These are phyloP conservation scores for Romanogobio albipinnatus DNA, from an alignment of 2,113 vertebrate species.

Conservation along the genomic window DNA sequence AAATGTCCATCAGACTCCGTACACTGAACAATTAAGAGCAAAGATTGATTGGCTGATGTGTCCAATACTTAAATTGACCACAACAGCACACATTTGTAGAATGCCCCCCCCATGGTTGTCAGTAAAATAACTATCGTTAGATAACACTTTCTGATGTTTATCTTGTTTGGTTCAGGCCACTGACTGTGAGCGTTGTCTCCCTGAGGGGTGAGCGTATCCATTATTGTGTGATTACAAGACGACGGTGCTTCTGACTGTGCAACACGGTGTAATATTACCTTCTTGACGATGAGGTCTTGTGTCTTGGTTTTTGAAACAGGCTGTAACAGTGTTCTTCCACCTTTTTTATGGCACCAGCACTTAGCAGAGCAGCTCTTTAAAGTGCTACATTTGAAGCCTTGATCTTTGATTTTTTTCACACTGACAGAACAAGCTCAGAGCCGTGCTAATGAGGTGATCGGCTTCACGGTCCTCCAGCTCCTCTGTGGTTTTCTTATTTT, in stretches of 20 bases:
- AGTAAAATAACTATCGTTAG: slow-evolving; percentile 1
- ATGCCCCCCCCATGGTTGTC: neutral
- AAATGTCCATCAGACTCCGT: neutral
- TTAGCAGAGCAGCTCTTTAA: slow-evolving; percentile 17
- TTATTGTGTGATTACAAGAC: slow-evolving; percentile 20
- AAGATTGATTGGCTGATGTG: neutral
- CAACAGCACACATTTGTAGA: neutral
- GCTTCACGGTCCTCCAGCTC: neutral
- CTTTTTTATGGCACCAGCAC: slow-evolving; percentile 8
- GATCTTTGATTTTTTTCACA: slow-evolving; percentile 12
- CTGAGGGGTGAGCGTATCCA: neutral
- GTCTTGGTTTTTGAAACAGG: neutral
- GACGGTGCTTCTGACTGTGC: neutral
- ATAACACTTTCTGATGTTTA: slow-evolving; percentile 7
- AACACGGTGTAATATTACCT: slow-evolving; percentile 14
- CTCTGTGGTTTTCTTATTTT: neutral
- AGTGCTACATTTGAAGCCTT: slow-evolving; percentile 6
- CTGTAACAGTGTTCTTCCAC: neutral
- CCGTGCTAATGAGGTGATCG: slow-evolving; percentile 20
- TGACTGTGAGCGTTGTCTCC: neutral
- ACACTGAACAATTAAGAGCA: neutral
- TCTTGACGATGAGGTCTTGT: neutral
- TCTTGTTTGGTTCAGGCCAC: neutral
- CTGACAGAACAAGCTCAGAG: slow-evolving; percentile 4
- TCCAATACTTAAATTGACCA: neutral